Base-by-base conservation (phyloP, 2,113 vertebrate genomes). In the Saguinus imperator region DNA sequence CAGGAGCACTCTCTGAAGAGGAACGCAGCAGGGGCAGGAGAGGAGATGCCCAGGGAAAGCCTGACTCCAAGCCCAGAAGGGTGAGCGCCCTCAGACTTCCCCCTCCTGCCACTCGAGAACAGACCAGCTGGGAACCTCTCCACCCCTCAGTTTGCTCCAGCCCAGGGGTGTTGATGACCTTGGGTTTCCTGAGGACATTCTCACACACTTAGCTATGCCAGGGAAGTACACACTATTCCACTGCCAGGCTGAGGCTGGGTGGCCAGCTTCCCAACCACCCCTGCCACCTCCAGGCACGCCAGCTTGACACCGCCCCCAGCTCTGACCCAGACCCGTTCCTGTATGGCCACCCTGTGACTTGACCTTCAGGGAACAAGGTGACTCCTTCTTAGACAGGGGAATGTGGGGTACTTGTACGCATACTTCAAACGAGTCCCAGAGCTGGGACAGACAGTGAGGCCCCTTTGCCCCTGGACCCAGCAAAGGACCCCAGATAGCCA, bases 301-400 rank as follows among this genome's bases (percentile, higher is more conserved):
- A 6, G 61, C 86, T 27, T 37, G 66, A 88, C 23, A 25, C 57
- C 10, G 10, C 55, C 92, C 43, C 64, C 61, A 32, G 64, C 93
- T 84, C 8, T 88, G 66, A 72, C 58, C 57, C 73, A 0, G 10
- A 75, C 37, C 57, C n/a, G 43, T 20, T 93, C 29, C 79, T 73
- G 58, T 37, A 5, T 40, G 55, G 81, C 76, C 27, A 55, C 35
- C 12, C 57, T 45, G 35, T 48, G 37, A 37, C 35, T 29, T 16
- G 16, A 79, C 86, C 79, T 79, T 83, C 93, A 73, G 73, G 72
- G 45, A 82, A 95, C 70, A 91, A 35, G 89, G 84, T 50, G 82
- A 91, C 48, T 61, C 20, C 4, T 14, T 43, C 40, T 48, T 27
- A 92, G 72, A 45, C 23, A 32, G 29, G 16, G 76, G 61, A 92